phyloP scores from a whole-genome alignment of 2,888 invertebrate species.

The Lasioglossum figueresi region DNA sequence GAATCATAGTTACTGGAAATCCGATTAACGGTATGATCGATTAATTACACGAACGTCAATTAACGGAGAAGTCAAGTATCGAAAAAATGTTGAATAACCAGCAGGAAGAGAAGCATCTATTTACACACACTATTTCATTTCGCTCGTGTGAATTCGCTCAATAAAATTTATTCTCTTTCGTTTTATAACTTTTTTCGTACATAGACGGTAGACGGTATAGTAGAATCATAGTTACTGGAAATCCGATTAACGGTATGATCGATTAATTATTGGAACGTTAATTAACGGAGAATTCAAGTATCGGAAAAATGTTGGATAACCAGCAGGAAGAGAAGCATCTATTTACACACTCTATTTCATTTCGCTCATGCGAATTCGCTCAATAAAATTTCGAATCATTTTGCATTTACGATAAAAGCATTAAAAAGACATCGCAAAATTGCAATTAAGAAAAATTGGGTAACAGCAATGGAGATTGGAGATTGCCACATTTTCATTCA shows the following conservation, averaged over 20 bases:
- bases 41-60: background rate
- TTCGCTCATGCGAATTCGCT: too few species aligned
- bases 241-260: too few species aligned
- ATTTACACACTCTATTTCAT: too few species aligned
- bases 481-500: background rate
- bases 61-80: background rate
- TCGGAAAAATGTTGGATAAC: too few species aligned
- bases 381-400: background rate
- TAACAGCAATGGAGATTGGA: background rate
- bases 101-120: background rate
- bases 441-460: background rate
- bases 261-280: too few species aligned
- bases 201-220: too few species aligned
- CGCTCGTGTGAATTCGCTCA: too few species aligned
- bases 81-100: background rate
- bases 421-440: background rate
- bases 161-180: too few species aligned
- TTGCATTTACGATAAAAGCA: background rate
- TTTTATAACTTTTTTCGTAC: too few species aligned
- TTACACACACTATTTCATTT: background rate
- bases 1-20: background rate
- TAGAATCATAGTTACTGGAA: too few species aligned
- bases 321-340: too few species aligned
- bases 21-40: background rate
- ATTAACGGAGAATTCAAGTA: too few species aligned